These are phyloP conservation scores for Hydra vulgaris DNA, from an alignment of 30 jellyfish, hydroid and myxozoan genomes.

Conservation along the genomic window DNA sequence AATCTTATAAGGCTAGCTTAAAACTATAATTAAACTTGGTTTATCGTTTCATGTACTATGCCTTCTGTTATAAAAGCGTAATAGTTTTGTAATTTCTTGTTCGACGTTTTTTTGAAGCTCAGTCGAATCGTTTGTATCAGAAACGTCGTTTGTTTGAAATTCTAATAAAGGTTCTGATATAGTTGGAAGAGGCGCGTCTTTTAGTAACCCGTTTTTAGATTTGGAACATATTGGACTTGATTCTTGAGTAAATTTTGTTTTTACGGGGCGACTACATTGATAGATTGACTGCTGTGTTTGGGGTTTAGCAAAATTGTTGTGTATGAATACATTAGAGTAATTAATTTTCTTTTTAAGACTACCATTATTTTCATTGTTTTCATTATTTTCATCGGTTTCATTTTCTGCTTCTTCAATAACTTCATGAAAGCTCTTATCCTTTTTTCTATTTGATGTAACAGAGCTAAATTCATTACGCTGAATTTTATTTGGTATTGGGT, in stretches of 20 bases:
- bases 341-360: not conserved
- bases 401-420: not conserved
- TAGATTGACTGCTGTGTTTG: no score
- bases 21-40: no score
- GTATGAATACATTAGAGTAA: not conserved
- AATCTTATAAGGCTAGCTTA: no score
- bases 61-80: not conserved
- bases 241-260: not conserved
- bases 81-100: not conserved
- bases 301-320: no score
- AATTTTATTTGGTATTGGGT: not conserved
- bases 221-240: not conserved
- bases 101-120: not conserved
- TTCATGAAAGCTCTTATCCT: not conserved
- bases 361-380: not conserved
- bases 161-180: not conserved
- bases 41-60: not conserved
- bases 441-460: not conserved
- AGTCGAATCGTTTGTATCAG: not conserved
- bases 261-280: not conserved
- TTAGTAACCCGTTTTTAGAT: not conserved
- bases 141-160: not conserved
- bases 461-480: not conserved
- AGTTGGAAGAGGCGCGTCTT: not conserved
- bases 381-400: not conserved